Conservation (phyloP, 92 coral and sea anemone species). For the Epizoanthus ramosus region DNA sequence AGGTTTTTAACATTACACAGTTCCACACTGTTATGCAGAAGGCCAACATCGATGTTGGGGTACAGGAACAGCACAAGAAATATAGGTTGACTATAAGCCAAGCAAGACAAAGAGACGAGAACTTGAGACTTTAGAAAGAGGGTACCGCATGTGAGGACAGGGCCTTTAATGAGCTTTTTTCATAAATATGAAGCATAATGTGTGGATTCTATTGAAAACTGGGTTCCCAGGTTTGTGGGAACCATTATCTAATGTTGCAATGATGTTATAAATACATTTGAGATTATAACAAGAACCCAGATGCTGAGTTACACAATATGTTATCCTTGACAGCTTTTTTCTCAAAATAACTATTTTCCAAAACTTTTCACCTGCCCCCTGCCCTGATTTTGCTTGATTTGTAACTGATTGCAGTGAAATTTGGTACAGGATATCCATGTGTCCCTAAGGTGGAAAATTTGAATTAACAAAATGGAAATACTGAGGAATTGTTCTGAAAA, state of each 20-base stretch:
- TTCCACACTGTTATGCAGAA: constrained; percentile 14
- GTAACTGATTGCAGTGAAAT: constrained; percentile 15
- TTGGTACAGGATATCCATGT: constrained; percentile 24
- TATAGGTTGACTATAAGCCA: constrained; percentile 20
- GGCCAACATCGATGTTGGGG: constrained; percentile 3
- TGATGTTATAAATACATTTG: no score
- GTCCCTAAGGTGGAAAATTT: constrained; percentile 40
- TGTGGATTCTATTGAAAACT: no score
- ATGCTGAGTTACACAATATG: no score
- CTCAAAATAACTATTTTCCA: no score
- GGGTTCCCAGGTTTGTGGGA: no score
- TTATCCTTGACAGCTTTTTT: no score
- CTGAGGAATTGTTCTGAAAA: neutral
- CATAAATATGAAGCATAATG: neutral
- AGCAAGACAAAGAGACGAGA: constrained; percentile 5
- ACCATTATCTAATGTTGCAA: no score
- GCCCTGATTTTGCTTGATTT: no score
- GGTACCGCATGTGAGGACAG: neutral
- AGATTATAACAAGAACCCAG: no score
- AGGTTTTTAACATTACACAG: no score
- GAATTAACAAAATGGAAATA: constrained; percentile 32
- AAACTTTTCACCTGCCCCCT: no score
- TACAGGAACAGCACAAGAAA: constrained; percentile 23
- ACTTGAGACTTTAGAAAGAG: constrained; percentile 12
- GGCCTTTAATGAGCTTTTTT: neutral